Evolutionary conservation across 1,140 invertebrate species (phyloP).

Genomic region (Bradysia coprophila): DNA sequence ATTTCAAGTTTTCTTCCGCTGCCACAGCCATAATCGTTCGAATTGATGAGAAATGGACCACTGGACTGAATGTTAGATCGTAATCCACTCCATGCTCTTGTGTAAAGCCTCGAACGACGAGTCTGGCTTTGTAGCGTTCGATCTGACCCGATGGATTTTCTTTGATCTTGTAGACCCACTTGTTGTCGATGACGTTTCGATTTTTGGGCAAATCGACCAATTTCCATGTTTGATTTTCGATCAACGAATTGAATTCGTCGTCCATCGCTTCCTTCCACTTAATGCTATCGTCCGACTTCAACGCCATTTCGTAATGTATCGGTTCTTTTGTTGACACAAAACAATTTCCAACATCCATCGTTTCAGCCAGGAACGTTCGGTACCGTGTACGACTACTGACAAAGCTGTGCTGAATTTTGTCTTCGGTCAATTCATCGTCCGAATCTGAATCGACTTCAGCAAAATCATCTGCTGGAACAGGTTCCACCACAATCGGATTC

Average conservation of each 20-base stretch:
- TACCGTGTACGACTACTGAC: no score
- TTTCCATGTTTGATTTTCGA: constrained; percentile 6
- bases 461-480: no score
- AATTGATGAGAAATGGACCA: constrained; percentile 10
- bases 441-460: no score
- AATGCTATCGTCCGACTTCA: no score
- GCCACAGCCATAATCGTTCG: constrained; percentile 8
- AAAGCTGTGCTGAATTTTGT: no score
- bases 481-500: no score
- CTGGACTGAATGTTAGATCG: constrained; percentile 7
- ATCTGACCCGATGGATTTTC: constrained; percentile 6
- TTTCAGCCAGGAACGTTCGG: no score
- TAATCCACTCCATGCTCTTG: constrained; percentile 16
- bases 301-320: no score
- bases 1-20: constrained; percentile 2
- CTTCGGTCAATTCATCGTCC: no score
- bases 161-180: constrained; percentile 17
- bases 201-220: constrained; percentile 3
- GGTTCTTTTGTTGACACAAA: no score
- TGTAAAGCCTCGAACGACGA: constrained; percentile 19
- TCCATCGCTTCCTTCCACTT: constrained; percentile 12
- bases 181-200: constrained; percentile 3
- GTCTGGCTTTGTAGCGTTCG: constrained; percentile 15
- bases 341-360: no score
- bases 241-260: constrained; percentile 11